These are phyloP conservation scores for Drosophila lacertosa DNA, from an alignment of 1,140 invertebrate species.

Conservation along the genomic window DNA sequence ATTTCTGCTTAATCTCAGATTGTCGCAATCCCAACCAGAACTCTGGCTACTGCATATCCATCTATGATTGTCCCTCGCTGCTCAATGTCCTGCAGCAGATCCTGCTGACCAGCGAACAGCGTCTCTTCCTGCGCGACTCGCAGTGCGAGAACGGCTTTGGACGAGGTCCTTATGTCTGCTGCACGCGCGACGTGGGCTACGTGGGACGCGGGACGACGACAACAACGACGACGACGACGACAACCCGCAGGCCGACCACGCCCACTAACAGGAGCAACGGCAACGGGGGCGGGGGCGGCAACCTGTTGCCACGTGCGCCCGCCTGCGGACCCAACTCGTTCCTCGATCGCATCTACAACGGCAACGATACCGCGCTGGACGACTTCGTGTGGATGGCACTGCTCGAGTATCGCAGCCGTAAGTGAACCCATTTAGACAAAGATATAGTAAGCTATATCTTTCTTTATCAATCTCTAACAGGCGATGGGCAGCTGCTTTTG, in stretches of 20 bases:
- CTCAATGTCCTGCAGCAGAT: slow-evolving; percentile 43
- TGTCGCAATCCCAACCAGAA: slow-evolving; percentile 70
- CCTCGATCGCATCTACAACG: slow-evolving; percentile 70
- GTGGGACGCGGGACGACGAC: background rate
- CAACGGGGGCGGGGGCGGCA: slow-evolving; percentile 17
- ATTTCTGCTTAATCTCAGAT: slow-evolving; percentile 5
- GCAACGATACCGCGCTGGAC: slow-evolving; percentile 84
- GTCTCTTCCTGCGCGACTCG: slow-evolving; percentile 54
- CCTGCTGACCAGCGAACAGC: slow-evolving; percentile 30
- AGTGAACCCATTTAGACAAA: slow-evolving; percentile 7
- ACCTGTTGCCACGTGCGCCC: slow-evolving; percentile 58
- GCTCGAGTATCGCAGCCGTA: slow-evolving; percentile 85
- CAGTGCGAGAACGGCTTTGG: slow-evolving; percentile 68
- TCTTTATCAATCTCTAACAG: slow-evolving; percentile 17
- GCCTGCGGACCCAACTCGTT: slow-evolving; percentile 65
- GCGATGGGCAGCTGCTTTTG: slow-evolving; percentile 71
- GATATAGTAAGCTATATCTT: too few species aligned
- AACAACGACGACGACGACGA: slow-evolving; percentile 19
- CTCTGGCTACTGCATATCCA: slow-evolving; percentile 62
- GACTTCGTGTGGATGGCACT: slow-evolving; percentile 87
- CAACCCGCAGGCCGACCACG: slow-evolving; percentile 1
- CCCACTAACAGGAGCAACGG: background rate
- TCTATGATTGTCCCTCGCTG: slow-evolving; percentile 70
- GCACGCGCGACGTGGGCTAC: slow-evolving; percentile 54
- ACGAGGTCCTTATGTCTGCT: slow-evolving; percentile 63